Conservation (phyloP, 2,113 vertebrate species). For the Polyodon spathula region DNA sequence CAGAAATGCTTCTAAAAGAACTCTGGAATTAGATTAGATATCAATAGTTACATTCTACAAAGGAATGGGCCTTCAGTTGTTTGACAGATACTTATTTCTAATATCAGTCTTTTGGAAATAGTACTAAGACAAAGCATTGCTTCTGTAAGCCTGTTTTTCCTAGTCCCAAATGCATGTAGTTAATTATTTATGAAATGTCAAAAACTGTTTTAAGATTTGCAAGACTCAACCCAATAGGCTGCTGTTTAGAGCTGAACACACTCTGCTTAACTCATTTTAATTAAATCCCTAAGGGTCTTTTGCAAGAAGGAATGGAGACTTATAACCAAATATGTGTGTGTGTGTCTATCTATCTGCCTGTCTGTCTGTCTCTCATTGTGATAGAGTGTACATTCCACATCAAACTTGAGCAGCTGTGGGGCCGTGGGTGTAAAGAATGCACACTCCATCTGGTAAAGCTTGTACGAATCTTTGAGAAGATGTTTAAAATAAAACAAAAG, state of each 20-base stretch:
- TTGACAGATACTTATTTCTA: not conserved
- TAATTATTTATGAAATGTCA: constrained; percentile 12
- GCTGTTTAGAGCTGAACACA: constrained; percentile 1
- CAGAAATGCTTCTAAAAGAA: too few species aligned
- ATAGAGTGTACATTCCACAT: too few species aligned
- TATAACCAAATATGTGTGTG: not conserved
- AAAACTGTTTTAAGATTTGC: constrained; percentile 3
- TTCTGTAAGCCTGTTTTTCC: not conserved
- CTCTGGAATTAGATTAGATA: too few species aligned
- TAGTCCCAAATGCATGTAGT: constrained; percentile 5
- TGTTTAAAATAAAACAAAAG: too few species aligned
- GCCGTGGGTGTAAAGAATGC: too few species aligned
- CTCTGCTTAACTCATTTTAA: constrained; percentile 23
- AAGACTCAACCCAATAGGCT: constrained; percentile 6
- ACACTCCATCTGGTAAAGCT: too few species aligned
- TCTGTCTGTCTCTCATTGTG: too few species aligned
- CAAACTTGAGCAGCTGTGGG: too few species aligned
- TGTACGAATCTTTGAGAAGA: too few species aligned
- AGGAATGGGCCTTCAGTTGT: too few species aligned
- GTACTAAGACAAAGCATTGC: not conserved
- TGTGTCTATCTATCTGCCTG: too few species aligned
- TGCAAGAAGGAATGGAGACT: not conserved
- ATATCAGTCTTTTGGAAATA: constrained; percentile 8
- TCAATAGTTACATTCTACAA: too few species aligned
- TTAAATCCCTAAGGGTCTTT: constrained; percentile 16